Percentiles rank a stretch among this genome's conserved stretches.
Evolutionary conservation across 2,113 vertebrate species (phyloP).

Genomic region (Lichenostomus cassidix): DNA sequence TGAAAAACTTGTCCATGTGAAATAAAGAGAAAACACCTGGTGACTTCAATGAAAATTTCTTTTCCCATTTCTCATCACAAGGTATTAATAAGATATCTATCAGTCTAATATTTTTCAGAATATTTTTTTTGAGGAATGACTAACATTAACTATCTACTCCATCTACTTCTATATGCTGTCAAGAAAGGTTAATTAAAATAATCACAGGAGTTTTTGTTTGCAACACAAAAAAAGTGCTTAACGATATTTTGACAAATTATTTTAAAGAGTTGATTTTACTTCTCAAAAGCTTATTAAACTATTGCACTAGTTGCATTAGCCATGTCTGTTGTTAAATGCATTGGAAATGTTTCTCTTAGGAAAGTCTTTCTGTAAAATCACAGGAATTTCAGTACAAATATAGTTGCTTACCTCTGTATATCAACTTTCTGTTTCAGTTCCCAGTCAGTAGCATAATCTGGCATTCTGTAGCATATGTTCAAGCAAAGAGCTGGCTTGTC

Average conservation of each 20-base stretch:
- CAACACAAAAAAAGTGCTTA: background rate
- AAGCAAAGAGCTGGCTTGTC: background rate
- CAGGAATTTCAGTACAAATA: background rate
- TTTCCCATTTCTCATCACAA: fast-evolving
- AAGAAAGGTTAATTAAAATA: background rate
- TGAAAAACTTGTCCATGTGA: background rate
- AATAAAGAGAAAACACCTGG: background rate
- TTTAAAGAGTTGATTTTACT: background rate
- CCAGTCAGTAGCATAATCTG: background rate
- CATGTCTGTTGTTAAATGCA: background rate
- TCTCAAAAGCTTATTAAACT: background rate
- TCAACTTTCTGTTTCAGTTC: background rate
- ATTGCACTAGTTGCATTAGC: background rate
- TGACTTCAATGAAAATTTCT: background rate
- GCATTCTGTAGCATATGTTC: background rate
- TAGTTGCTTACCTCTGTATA: background rate
- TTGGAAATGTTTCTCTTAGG: background rate
- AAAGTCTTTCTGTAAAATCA: background rate
- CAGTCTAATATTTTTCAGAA: background rate
- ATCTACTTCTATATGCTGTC: background rate
- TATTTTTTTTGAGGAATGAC: background rate
- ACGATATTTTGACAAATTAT: background rate
- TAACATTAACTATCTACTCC: background rate
- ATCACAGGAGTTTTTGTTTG: background rate
- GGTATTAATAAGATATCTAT: background rate